Conservation (phyloP, 2,113 vertebrate species). For the Nothobranchius furzeri region DNA sequence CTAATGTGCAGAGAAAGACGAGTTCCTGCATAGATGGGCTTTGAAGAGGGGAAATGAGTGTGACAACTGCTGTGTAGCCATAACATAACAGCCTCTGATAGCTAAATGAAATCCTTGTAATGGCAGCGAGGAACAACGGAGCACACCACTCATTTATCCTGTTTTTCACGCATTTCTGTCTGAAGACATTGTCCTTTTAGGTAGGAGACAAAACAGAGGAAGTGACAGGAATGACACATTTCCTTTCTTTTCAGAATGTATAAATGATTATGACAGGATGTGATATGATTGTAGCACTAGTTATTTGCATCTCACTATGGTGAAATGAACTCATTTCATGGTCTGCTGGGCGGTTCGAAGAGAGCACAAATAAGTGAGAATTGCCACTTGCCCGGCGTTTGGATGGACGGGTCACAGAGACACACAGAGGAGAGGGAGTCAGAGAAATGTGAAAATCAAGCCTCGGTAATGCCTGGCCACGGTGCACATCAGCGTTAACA, state of each 20-base stretch:
- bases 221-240: slow-evolving; percentile 23
- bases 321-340: slow-evolving; percentile 79
- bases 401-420: slow-evolving; percentile 34
- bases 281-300: slow-evolving; percentile 62
- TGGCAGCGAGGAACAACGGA: slow-evolving; percentile 27
- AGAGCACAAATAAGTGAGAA: slow-evolving; percentile 63
- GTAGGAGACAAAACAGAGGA: slow-evolving; percentile 11
- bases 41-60: slow-evolving; percentile 25
- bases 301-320: slow-evolving; percentile 66
- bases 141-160: slow-evolving; percentile 30
- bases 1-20: no score
- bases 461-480: slow-evolving; percentile 15
- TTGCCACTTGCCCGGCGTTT: slow-evolving; percentile 61
- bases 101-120: slow-evolving; percentile 37
- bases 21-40: no score
- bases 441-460: slow-evolving; percentile 53
- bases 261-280: slow-evolving; percentile 65
- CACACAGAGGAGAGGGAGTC: slow-evolving; percentile 28
- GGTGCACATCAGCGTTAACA: slow-evolving; percentile 14
- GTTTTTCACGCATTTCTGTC: slow-evolving; percentile 20
- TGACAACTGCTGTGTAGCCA: slow-evolving; percentile 11
- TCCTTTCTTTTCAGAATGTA: slow-evolving; percentile 45
- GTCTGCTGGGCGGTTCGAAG: slow-evolving; percentile 59
- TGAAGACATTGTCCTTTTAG: slow-evolving; percentile 15
- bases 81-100: slow-evolving; percentile 25